Evolutionary conservation across 1,140 invertebrate genomes (phyloP).

Genomic region (Ceratosolen solmsi): DNA sequence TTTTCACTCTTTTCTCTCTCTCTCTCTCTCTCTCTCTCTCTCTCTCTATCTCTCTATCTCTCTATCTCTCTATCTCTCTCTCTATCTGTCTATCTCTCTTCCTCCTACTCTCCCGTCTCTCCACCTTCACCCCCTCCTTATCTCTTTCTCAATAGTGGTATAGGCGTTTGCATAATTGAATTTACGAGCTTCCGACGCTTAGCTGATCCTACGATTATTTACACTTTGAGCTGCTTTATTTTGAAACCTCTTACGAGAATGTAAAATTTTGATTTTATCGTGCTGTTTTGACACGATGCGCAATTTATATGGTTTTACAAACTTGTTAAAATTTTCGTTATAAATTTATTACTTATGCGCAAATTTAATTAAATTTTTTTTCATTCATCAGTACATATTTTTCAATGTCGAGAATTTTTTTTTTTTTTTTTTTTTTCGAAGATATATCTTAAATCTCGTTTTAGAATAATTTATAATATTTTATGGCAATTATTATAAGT

Average conservation of each 20-base stretch:
- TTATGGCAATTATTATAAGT: neutral
- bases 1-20: neutral
- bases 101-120: neutral
- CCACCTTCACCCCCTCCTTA: neutral
- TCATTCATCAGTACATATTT: neutral
- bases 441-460: too few species aligned
- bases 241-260: neutral
- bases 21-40: neutral
- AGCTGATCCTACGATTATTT: constrained; percentile 32
- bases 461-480: neutral
- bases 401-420: too few species aligned
- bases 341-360: constrained; percentile 21
- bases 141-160: constrained; percentile 21
- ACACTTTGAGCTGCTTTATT: constrained; percentile 13
- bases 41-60: neutral
- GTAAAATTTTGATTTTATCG: constrained; percentile 44
- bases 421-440: too few species aligned
- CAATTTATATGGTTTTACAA: constrained; percentile 5
- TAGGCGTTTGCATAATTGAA: constrained; percentile 49
- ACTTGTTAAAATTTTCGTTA: constrained; percentile 20
- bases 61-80: neutral
- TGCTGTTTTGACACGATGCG: neutral
- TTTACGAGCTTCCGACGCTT: constrained; percentile 36
- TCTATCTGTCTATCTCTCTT: neutral
- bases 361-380: constrained; percentile 26